Base-by-base conservation (phyloP, 2,888 invertebrate species). In the Falcaria lacertinaria region DNA sequence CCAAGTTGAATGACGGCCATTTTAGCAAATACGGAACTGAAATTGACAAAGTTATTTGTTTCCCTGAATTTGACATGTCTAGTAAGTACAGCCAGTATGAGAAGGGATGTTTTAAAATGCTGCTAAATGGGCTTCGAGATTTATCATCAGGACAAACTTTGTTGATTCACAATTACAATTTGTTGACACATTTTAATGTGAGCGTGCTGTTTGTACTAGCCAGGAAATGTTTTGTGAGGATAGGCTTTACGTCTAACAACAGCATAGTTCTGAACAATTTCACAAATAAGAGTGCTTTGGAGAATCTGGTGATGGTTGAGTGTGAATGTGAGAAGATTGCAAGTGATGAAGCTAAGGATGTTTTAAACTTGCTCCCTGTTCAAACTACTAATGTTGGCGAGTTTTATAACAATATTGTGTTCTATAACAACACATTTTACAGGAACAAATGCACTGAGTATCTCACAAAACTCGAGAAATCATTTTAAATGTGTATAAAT, bases 161-260 rank as follows among this genome's bases (percentile, higher is more conserved):
- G n/a, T 57, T 90, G 34, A 68, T 94, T 19, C 71, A 89, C 28
- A 91, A 92, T 50, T 91, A 91, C 48, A 89, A 90, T 22, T 81
- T 91, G 45, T 67, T 94, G 39, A 92, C 92, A 2, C 93, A 94
- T 67, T 92, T 93, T 52, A 91, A 91, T 62, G 90, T 92, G 2
- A 93, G 93, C 5, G 63, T 93, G 25, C 67, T 94, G 6, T 91
- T 89, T 46, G 80, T 92, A 38, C 57, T 93, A 14, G 76, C 89
- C 1, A 86, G 81, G 34, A 77, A 81, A 32, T 87, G 92, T 60
- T 93, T 91, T 61, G 73, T 85, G 34, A 78, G 80, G 54, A 82
- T 76, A 44, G 80, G 78, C 0, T 85, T 89, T 52, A 74, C 77
- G 7, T 69, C 80, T 4, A 63, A 66, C 15, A 75, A 74, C 34